Conservation (phyloP, 64 coral and sea anemone genomes). For the Astreopora myriophthalma region DNA sequence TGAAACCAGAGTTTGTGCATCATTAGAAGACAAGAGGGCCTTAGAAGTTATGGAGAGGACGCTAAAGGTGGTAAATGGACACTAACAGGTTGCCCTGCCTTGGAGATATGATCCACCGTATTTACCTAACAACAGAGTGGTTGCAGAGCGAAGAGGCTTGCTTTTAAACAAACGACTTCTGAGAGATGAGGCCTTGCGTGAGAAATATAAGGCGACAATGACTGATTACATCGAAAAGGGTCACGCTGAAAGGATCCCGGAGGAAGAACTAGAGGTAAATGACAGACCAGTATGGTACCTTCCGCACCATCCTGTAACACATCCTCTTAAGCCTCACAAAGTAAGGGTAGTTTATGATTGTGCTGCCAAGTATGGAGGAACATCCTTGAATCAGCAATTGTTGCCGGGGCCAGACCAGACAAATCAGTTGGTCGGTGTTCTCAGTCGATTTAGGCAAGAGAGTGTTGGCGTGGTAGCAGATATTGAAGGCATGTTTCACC, state of each 20-base stretch:
- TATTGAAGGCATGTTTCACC: conserved; percentile 74
- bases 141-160: conserved; percentile 53
- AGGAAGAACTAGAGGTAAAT: conserved; percentile 25
- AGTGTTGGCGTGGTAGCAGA: conserved; percentile 58
- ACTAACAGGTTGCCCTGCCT: conserved; percentile 72
- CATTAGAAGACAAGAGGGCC: conserved; percentile 56
- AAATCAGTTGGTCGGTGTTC: conserved; percentile 42
- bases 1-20: conserved; percentile 25
- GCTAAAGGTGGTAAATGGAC: conserved; percentile 39
- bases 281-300: conserved; percentile 65
- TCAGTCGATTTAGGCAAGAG: conserved; percentile 60
- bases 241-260: conserved; percentile 59
- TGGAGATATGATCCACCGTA: conserved; percentile 63
- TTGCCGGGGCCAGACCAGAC: conserved; percentile 50
- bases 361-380: conserved; percentile 46
- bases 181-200: neutral
- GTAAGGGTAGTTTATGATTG: conserved; percentile 67
- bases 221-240: conserved; percentile 54
- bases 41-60: conserved; percentile 63
- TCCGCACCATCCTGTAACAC: conserved; percentile 60
- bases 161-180: conserved; percentile 62
- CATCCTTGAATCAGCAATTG: conserved; percentile 58
- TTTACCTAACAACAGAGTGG: conserved; percentile 62
- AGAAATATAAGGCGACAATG: conserved; percentile 4
- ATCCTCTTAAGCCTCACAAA: conserved; percentile 70